Evolutionary conservation across 2,888 invertebrate species (phyloP).

Genomic region (Salticus scenicus): DNA sequence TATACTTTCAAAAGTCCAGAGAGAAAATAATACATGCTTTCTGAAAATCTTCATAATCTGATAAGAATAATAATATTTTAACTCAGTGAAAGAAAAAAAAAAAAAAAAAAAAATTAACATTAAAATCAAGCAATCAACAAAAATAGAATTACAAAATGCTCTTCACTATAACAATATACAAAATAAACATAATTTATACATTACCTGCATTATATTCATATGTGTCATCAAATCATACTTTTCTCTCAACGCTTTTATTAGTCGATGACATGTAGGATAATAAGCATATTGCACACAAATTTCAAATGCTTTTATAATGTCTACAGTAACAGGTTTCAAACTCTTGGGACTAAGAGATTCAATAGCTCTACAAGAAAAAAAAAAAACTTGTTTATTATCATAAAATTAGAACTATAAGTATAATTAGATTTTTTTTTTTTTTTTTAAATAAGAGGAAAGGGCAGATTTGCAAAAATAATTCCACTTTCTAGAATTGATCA

Average conservation of each 20-base stretch:
- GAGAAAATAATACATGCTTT: no score
- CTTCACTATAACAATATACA: no score
- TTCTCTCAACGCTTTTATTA: slow-evolving; percentile 42
- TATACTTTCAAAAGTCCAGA: no score
- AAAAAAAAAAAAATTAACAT: not conserved
- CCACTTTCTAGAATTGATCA: no score
- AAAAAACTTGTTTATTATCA: not conserved
- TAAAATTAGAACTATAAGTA: not conserved
- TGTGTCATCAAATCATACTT: slow-evolving; percentile 42
- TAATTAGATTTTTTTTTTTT: not conserved
- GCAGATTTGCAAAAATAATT: no score
- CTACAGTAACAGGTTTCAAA: slow-evolving; percentile 25
- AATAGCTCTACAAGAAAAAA: slow-evolving; percentile 20
- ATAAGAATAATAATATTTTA: no score
- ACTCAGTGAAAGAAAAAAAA: not conserved
- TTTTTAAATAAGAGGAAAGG: no score
- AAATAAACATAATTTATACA: no score
- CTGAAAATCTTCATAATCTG: no score
- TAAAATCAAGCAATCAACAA: not conserved
- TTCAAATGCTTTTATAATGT: slow-evolving; percentile 27
- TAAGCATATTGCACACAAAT: slow-evolving; percentile 46
- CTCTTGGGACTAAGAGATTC: slow-evolving; percentile 23
- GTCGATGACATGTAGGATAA: slow-evolving; percentile 32
- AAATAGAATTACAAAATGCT: no score
- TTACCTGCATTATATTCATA: slow-evolving; percentile 50